phyloP scores from a whole-genome alignment of 2,113 vertebrate genomes.

The Caranx melampygus region DNA sequence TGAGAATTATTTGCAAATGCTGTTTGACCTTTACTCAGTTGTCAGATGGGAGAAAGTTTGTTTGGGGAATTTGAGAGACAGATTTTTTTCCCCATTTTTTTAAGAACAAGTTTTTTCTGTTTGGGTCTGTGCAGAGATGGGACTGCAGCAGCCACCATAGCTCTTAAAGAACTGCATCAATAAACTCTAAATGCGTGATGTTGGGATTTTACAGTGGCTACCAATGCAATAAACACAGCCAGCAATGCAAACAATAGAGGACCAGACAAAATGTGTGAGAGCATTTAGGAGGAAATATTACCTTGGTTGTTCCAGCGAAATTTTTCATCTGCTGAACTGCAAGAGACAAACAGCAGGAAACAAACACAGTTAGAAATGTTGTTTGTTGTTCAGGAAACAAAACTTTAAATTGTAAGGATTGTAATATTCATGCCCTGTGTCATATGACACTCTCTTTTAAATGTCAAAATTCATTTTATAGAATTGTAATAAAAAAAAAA shows the following conservation, averaged over 20 bases:
- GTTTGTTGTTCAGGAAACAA: not conserved
- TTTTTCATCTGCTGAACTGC: conserved; percentile 96
- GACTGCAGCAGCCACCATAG: not conserved
- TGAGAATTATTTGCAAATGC: conserved; percentile 41
- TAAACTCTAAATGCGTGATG: not conserved
- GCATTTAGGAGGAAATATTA: conserved; percentile 69
- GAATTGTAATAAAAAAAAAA: not conserved
- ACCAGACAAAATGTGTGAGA: conserved; percentile 12
- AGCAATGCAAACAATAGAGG: conserved; percentile 45
- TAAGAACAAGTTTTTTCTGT: not conserved
- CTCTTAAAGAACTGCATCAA: conserved; percentile 27
- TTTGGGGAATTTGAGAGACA: not conserved
- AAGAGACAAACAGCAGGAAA: conserved; percentile 70
- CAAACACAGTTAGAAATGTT: conserved; percentile 45
- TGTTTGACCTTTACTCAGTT: conserved; percentile 37
- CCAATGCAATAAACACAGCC: conserved; percentile 23
- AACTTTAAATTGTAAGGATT: not conserved
- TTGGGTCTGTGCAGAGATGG: not conserved
- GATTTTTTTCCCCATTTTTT: not conserved
- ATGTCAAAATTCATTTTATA: not conserved
- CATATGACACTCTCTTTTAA: not conserved
- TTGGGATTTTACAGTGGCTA: conserved; percentile 1
- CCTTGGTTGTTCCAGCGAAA: conserved; percentile 99
- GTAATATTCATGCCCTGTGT: not conserved
- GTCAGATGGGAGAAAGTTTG: not conserved